Base-by-base conservation (phyloP, 2,888 invertebrate genomes). In the Melikaiella ostensackeni region DNA sequence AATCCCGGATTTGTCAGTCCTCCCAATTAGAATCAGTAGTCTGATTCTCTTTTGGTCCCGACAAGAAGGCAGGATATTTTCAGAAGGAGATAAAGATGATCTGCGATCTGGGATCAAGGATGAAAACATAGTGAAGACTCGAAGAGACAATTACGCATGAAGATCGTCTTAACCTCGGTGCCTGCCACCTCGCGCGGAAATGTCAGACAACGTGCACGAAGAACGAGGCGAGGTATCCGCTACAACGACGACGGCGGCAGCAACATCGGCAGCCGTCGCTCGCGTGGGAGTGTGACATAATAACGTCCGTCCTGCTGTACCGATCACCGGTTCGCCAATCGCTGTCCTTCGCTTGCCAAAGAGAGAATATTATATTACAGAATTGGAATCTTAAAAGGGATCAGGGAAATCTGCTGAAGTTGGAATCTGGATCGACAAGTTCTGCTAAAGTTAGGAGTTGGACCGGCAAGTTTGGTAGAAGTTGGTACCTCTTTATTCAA, bases 201-300 rank as follows among this genome's bases (percentile, higher is more conserved):
- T 86, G 86, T 88, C 88, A 87, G 85, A 86, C 85, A 84, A 85
- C 84, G 83, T 83, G 42, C 46, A n/a, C 42, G 73, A 75, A 74
- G 64, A 73, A 76, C 75, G 74, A 63, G 75, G 66, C 64, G 13
- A 63, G 42, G 38, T 61, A 63, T 76, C 76, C 64, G 76, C 62
- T 76, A 63, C 74, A 73, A 78, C 75, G 73, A 59, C 70, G 50
- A 50, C 46, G 70, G 50, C 70, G 27, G 38, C 64, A 13, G 30
- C 70, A 50, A 46, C 19, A 42, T 46, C 35, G 38, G 46, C 50
- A 70, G 64, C 85, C 87, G 86, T 87, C 87, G 87, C 86, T 88
- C 88, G 90, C 87, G 88, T 88, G 90, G 89, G 88, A 89, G 88
- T 87, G 85, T 90, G 90, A 89, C 90, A 90, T 90, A 90, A 90